Conservation (phyloP, 35 echinoderm and acorn worm genomes). For the Acanthaster planci region DNA sequence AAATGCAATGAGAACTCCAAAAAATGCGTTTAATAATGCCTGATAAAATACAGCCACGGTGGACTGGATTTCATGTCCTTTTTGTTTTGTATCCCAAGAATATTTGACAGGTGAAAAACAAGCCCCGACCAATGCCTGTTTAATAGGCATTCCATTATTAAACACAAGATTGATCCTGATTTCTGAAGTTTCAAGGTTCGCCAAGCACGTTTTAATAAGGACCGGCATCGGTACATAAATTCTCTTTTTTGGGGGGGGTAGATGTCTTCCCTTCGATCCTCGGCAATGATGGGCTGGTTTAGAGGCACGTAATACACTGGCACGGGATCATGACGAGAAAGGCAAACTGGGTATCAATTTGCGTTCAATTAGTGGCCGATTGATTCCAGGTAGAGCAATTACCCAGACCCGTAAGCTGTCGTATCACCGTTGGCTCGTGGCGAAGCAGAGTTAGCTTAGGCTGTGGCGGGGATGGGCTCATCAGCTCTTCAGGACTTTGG, state of each 20-base stretch:
- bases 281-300: too few relatives aligned
- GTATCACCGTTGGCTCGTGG: neutral
- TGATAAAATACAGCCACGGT: neutral
- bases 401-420: slow-evolving; percentile 6
- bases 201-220: slow-evolving; percentile 1
- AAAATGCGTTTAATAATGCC: neutral
- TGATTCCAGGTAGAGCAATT: slow-evolving; percentile 11
- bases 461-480: neutral
- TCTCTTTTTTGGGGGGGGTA: too few relatives aligned
- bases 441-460: slow-evolving; percentile 5
- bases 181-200: slow-evolving; percentile 2
- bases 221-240: neutral
- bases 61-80: neutral
- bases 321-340: slow-evolving; percentile 3
- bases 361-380: neutral
- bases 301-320: too few relatives aligned
- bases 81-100: too few relatives aligned
- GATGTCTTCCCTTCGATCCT: too few relatives aligned
- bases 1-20: neutral
- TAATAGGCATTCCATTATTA: slow-evolving; percentile 11
- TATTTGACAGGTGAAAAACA: slow-evolving; percentile 11
- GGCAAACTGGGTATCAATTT: slow-evolving; percentile 29
- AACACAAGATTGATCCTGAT: slow-evolving; percentile 7
- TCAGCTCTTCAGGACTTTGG: neutral
- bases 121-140: neutral